A percentile compares a stretch with the other conserved stretches of the same genome.
Evolutionary conservation across 2,797 vertebrate species (phyloP).

Genomic region (Neosilurus mollespiculum): DNA sequence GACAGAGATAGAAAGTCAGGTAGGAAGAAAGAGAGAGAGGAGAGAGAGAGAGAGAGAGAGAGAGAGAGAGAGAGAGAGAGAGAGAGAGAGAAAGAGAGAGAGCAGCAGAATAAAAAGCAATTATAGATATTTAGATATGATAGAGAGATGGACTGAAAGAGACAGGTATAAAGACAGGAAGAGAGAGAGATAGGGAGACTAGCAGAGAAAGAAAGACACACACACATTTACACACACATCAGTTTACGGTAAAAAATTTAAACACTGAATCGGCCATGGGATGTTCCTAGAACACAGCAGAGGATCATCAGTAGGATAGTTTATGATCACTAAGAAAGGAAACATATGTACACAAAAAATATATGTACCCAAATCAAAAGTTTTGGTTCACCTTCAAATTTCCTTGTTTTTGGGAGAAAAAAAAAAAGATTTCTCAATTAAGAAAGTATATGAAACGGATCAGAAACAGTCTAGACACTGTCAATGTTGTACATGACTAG

Average conservation of each 20-base stretch:
- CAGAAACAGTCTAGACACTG: no score
- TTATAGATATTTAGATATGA: no score
- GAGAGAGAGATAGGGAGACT: background rate
- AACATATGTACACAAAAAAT: no score
- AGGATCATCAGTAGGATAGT: constrained; percentile 38
- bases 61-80: background rate
- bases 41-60: background rate
- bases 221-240: background rate
- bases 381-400: no score
- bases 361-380: no score
- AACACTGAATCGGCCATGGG: background rate
- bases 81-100: background rate
- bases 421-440: no score
- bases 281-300: background rate
- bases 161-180: background rate
- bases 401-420: no score
- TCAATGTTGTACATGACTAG: no score
- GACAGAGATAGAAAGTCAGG: background rate
- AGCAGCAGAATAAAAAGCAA: background rate
- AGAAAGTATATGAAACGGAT: no score
- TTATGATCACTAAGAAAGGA: background rate
- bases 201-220: background rate
- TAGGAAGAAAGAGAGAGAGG: background rate
- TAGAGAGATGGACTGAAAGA: background rate
- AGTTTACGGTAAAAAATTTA: background rate